Percentiles rank a stretch among this genome's conserved stretches.
Evolutionary conservation across 2,888 invertebrate species (phyloP).

Genomic region (Neoitamus cyanurus): DNA sequence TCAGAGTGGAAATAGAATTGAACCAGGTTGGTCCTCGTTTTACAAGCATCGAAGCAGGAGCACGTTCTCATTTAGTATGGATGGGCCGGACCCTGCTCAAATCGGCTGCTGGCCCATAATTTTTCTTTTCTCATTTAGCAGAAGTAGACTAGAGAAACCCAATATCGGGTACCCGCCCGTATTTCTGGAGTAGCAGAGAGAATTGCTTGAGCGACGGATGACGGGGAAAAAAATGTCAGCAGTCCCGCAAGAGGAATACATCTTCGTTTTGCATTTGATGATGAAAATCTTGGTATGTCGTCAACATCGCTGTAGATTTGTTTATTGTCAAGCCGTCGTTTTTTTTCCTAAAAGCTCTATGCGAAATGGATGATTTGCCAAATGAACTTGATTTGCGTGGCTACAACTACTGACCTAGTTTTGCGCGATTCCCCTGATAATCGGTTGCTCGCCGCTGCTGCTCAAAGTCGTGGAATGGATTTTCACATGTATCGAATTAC

Average conservation of each 20-base stretch:
- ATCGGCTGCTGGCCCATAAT: not conserved
- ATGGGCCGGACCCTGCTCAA: not conserved
- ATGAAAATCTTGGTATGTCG: not conserved
- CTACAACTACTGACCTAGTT: slow-evolving; percentile 29
- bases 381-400: slow-evolving; percentile 34
- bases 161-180: not conserved
- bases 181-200: not conserved
- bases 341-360: not conserved
- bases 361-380: slow-evolving; percentile 23
- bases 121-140: not conserved
- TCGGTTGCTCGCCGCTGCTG: not conserved
- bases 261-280: not conserved
- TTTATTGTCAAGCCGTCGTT: not conserved
- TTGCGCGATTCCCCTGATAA: not conserved
- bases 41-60: not conserved
- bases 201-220: not conserved
- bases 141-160: not conserved
- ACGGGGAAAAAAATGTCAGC: not conserved
- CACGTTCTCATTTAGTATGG: not conserved
- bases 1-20: not conserved
- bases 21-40: not conserved
- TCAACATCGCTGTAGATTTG: not conserved
- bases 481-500: slow-evolving; percentile 23
- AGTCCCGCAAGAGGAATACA: not conserved
- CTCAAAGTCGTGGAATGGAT: not conserved